Conservation (phyloP, 2,888 invertebrate species). For the Phengaris arion region DNA sequence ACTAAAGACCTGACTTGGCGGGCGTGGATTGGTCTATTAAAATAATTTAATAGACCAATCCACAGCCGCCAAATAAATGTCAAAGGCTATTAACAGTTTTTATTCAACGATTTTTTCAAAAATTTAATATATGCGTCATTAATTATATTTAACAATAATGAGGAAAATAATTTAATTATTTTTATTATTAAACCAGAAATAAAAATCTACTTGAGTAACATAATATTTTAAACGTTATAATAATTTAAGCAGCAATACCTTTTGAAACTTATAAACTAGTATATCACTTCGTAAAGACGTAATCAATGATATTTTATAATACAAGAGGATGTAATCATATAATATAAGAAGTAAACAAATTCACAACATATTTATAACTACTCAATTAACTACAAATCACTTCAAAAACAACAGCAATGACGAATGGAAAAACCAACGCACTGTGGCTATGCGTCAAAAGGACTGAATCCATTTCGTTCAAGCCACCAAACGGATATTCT, state of each 20-base stretch:
- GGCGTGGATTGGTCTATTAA: too few relatives aligned
- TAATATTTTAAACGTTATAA: not conserved
- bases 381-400: conserved; percentile 10
- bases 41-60: too few relatives aligned
- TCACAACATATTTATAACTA: not conserved
- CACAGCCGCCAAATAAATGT: too few relatives aligned
- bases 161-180: too few relatives aligned
- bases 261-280: not conserved
- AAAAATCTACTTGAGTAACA: not conserved
- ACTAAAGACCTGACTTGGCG: too few relatives aligned
- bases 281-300: not conserved
- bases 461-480: conserved; percentile 68
- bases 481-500: conserved; percentile 75
- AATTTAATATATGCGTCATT: too few relatives aligned
- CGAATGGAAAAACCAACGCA: conserved; percentile 38
- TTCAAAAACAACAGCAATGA: conserved; percentile 27
- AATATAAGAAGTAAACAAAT: not conserved
- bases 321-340: not conserved
- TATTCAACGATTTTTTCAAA: too few relatives aligned
- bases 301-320: too few relatives aligned
- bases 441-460: conserved; percentile 48
- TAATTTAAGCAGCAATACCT: not conserved
- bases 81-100: too few relatives aligned
- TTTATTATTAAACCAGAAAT: not conserved
- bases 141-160: too few relatives aligned